Evolutionary conservation across 2,888 invertebrate species (phyloP).

Genomic region (Trissolcus japonicus): DNA sequence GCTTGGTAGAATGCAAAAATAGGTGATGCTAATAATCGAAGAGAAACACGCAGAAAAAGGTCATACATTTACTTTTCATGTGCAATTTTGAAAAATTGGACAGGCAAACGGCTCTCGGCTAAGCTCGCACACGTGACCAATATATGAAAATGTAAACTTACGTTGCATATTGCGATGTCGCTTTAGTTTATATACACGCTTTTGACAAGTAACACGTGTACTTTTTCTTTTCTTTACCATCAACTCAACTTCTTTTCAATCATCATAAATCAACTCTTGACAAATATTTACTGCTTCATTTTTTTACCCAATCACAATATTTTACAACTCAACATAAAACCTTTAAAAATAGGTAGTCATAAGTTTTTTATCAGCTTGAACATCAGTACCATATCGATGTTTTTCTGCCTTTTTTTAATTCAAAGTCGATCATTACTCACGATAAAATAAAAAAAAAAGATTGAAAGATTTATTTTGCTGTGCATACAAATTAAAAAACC

Average conservation of each 20-base stretch:
- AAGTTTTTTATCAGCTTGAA: too few relatives aligned
- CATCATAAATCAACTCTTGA: not conserved
- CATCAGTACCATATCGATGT: not conserved
- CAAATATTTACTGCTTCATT: constrained; percentile 33
- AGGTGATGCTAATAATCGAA: constrained; percentile 20
- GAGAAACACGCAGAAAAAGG: constrained; percentile 11
- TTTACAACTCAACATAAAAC: not conserved
- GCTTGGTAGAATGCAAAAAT: not conserved
- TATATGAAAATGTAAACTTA: constrained; percentile 33
- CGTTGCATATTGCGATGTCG: constrained; percentile 18
- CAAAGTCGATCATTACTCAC: not conserved
- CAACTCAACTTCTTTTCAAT: constrained; percentile 7
- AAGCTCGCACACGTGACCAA: constrained; percentile 19
- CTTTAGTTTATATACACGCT: constrained; percentile 10
- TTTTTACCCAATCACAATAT: not conserved
- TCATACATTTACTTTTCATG: constrained; percentile 32
- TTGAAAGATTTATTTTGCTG: too few relatives aligned
- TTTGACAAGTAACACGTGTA: constrained; percentile 18
- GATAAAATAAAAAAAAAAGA: too few relatives aligned
- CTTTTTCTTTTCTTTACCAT: constrained; percentile 19
- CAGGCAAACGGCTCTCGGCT: constrained; percentile 9
- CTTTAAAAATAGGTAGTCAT: not conserved
- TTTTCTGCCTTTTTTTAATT: not conserved
- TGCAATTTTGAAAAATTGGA: constrained; percentile 44
- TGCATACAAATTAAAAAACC: too few relatives aligned